Percentiles rank a stretch among this genome's conserved stretches.
Evolutionary conservation across 2,888 invertebrate genomes (phyloP).

Genomic region (Chorisops tibialis): DNA sequence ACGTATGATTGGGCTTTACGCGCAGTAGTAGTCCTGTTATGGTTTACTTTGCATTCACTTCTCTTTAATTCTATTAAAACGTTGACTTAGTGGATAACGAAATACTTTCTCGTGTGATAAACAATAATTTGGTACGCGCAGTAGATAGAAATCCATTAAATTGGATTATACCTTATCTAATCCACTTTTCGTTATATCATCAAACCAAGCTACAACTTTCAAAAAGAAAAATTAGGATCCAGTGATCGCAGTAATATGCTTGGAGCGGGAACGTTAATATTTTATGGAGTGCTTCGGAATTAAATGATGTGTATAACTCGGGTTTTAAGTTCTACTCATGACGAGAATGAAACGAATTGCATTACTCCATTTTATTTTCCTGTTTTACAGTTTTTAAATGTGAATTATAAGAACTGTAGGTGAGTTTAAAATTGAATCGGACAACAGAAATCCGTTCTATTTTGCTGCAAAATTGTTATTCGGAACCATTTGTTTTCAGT

Average conservation of each 20-base stretch:
- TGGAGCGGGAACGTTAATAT: too few species aligned
- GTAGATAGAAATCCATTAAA: too few species aligned
- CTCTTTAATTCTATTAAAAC: neutral
- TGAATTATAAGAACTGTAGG: neutral
- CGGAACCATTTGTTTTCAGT: neutral
- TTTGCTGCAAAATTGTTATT: neutral
- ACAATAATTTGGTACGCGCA: neutral
- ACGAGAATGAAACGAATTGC: neutral
- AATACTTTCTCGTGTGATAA: neutral
- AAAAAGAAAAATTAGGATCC: too few species aligned
- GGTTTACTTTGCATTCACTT: too few species aligned
- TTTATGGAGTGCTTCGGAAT: neutral
- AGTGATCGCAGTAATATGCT: too few species aligned
- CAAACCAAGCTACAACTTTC: too few species aligned
- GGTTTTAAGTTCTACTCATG: neutral
- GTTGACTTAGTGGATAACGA: neutral
- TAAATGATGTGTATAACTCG: neutral
- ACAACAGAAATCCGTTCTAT: neutral
- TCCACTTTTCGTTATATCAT: too few species aligned
- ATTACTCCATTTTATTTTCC: neutral
- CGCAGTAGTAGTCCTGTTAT: too few species aligned
- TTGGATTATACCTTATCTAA: too few species aligned
- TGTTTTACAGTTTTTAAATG: neutral
- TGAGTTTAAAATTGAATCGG: neutral
- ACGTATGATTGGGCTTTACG: too few species aligned